Conservation (phyloP, 2,888 invertebrate genomes). For the Tenthredo livida region DNA sequence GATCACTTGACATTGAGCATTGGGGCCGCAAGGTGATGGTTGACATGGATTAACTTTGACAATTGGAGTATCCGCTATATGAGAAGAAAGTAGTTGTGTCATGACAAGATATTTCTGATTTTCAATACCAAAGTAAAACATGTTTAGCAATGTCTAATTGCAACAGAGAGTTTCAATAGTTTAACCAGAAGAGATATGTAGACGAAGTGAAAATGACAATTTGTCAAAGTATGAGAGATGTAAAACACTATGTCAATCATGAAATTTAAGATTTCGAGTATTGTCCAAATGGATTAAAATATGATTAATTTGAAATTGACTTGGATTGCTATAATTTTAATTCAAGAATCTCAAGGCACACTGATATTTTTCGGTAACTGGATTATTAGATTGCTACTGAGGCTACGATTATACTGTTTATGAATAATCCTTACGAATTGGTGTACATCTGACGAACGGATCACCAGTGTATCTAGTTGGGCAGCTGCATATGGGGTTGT, state of each 20-base stretch:
- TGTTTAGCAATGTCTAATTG: not conserved
- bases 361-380: not conserved
- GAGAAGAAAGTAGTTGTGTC: conserved; percentile 57
- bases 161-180: not conserved
- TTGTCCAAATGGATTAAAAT: not conserved
- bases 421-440: conserved; percentile 80
- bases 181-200: not conserved
- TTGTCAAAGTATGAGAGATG: not conserved
- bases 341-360: not conserved
- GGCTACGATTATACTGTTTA: not conserved
- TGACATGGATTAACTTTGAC: conserved; percentile 82
- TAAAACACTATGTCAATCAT: not conserved
- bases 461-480: conserved; percentile 84
- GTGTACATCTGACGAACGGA: conserved; percentile 85
- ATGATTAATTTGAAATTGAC: not conserved
- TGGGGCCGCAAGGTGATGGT: conserved; percentile 88
- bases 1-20: conserved; percentile 84
- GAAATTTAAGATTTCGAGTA: not conserved
- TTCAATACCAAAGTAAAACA: conserved; percentile 36
- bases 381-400: not conserved
- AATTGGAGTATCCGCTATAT: conserved; percentile 68
- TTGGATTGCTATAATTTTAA: not conserved
- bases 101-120: not conserved
- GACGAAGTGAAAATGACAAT: not conserved
- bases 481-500: conserved; percentile 88